These are phyloP conservation scores for Otocyon megalotis DNA, from an alignment of 2,113 vertebrate species.

Conservation along the genomic window DNA sequence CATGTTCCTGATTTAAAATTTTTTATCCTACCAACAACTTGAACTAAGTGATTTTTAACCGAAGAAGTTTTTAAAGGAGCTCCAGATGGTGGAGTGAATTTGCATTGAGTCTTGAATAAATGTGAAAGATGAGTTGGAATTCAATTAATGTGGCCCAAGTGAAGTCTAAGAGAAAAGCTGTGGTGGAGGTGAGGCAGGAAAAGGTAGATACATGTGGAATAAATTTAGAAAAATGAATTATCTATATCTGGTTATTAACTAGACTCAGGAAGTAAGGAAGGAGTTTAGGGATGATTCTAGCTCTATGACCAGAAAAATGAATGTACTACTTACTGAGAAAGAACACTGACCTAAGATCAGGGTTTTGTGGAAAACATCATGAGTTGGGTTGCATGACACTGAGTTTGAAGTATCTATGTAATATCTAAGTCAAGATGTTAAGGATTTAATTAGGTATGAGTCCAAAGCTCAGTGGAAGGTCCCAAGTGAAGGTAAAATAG, in stretches of 20 bases:
- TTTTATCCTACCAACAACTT: neutral
- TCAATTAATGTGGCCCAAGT: neutral
- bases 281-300: neutral
- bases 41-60: neutral
- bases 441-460: neutral
- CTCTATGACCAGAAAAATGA: neutral
- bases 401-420: neutral
- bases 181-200: neutral
- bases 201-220: neutral
- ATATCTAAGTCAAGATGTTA: neutral
- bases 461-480: neutral
- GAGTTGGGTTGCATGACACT: neutral
- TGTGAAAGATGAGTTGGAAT: neutral
- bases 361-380: neutral
- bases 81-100: neutral
- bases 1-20: neutral
- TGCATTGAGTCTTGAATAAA: neutral
- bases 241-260: neutral
- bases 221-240: neutral
- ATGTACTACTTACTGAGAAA: neutral
- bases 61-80: neutral
- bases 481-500: neutral
- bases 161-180: neutral
- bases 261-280: neutral
- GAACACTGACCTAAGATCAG: neutral